phyloP scores from a whole-genome alignment of 2,797 vertebrate genomes.

The Neosilurus hyrtlii region DNA sequence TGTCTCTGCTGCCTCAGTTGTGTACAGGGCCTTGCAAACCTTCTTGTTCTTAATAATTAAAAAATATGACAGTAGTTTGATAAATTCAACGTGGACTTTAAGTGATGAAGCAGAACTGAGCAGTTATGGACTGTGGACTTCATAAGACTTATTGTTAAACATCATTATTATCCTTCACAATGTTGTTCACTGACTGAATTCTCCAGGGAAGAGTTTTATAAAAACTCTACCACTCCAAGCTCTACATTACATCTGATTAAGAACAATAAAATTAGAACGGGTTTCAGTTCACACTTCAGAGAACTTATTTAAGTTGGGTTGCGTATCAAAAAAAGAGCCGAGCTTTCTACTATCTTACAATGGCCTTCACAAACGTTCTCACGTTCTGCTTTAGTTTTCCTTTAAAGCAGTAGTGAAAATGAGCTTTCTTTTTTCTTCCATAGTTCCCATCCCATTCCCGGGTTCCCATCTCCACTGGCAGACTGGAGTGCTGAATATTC shows the following conservation, averaged over 20 bases:
- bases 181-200: not conserved
- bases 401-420: not conserved
- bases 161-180: not conserved
- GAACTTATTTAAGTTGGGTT: not conserved
- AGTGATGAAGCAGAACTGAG: not conserved
- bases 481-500: conserved; percentile 50
- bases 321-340: not conserved
- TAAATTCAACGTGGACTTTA: not conserved
- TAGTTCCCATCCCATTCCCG: not conserved
- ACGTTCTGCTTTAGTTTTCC: not conserved
- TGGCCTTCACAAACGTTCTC: not conserved
- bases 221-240: not conserved
- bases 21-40: not conserved
- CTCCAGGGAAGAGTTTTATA: not conserved
- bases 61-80: not conserved
- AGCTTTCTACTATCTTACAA: not conserved
- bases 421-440: not conserved
- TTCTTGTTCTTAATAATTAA: not conserved
- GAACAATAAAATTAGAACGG: not conserved
- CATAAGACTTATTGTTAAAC: not conserved
- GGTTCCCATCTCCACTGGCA: not conserved
- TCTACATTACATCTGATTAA: not conserved
- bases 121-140: not conserved
- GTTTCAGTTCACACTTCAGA: not conserved
- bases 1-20: too few species aligned